Conservation (phyloP, 2,113 vertebrate species). For the Peucedramus taeniatus region DNA sequence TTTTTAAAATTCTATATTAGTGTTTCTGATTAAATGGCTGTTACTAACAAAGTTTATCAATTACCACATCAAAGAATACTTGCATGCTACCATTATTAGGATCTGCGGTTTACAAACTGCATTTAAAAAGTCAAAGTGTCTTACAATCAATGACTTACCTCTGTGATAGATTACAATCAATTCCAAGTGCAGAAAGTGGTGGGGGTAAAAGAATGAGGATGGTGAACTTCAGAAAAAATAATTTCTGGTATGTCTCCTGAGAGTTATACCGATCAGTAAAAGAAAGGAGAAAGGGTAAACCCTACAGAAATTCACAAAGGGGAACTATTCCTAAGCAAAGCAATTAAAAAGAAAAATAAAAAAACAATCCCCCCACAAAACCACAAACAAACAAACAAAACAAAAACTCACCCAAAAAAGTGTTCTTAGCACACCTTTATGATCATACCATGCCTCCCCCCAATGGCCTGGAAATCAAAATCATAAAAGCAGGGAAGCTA, state of each 20-base stretch:
- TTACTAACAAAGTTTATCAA: neutral
- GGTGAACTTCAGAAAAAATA: neutral
- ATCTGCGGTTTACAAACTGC: neutral
- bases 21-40: neutral
- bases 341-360: neutral
- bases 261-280: neutral
- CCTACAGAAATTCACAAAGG: neutral
- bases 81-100: neutral
- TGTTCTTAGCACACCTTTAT: neutral
- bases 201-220: neutral
- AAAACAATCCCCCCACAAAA: neutral
- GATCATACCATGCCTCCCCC: neutral
- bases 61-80: neutral
- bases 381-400: neutral
- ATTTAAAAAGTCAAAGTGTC: neutral
- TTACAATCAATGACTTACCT: neutral
- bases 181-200: neutral
- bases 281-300: neutral
- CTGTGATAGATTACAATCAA: neutral
- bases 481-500: neutral
- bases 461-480: neutral
- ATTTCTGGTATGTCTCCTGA: neutral
- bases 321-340: neutral
- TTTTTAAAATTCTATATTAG: neutral
- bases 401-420: neutral